These are phyloP conservation scores for Pelecanus crispus DNA, from an alignment of 2,113 vertebrate genomes.

Conservation along the genomic window DNA sequence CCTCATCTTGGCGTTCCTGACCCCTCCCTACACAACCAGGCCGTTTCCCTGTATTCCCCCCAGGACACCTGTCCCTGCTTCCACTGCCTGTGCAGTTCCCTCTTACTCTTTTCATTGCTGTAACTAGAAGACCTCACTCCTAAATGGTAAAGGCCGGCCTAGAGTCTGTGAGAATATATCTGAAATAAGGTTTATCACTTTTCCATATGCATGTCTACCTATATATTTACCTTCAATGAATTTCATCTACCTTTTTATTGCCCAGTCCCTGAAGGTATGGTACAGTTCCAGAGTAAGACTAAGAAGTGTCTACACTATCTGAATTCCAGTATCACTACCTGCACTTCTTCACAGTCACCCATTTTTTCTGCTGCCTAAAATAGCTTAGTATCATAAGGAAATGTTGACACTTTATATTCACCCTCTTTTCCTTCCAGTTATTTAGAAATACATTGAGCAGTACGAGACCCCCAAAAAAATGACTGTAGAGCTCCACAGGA, in stretches of 20 bases:
- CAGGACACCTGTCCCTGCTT: no score
- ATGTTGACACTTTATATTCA: slow-evolving; percentile 1
- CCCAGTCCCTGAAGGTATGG: neutral
- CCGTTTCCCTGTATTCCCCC: no score
- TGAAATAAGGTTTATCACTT: neutral
- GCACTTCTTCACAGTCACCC: neutral
- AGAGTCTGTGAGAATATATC: neutral
- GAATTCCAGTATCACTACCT: neutral
- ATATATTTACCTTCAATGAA: neutral
- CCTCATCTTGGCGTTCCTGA: no score
- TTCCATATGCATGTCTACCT: neutral
- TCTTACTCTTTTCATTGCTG: neutral
- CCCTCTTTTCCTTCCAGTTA: neutral
- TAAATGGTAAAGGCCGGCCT: neutral
- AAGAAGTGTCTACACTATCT: neutral
- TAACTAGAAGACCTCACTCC: neutral
- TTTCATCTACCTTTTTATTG: neutral
- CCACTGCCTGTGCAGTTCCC: no score
- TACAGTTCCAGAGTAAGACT: neutral
- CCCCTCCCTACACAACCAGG: no score
- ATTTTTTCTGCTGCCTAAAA: neutral
- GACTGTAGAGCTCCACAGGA: neutral
- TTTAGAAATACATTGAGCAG: neutral
- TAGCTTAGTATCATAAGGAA: neutral
- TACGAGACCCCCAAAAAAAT: neutral